Base-by-base conservation (phyloP, 2,113 vertebrate genomes). In the Chionis minor region DNA sequence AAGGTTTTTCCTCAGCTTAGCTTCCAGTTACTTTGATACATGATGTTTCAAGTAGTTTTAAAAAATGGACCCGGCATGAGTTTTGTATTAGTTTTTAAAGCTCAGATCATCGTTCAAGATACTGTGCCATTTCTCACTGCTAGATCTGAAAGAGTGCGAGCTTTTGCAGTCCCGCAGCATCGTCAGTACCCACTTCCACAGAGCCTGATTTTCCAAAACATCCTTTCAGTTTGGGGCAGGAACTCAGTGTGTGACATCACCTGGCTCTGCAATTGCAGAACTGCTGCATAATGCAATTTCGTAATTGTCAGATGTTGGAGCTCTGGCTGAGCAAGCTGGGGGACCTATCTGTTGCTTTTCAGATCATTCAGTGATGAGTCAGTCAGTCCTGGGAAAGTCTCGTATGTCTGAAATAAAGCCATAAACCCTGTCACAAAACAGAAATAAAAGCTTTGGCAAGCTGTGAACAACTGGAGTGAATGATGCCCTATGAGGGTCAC, bases 1-100 rank as follows among this genome's bases (percentile, higher is more conserved):
- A 96, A 92, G 86, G 56, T 47, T 96, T 97, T 92, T 75, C 83
- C 87, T 93, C 84, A 79, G 61, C 72, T 96, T 95, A 92, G 85
- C 85, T 94, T 81, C 74, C 85, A 86, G 92, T 96, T 94, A 75
- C 88, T 95, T 93, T 96, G 97, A 97, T 97, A 73, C 94, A 96
- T 93, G 92, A 94, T 40, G 81, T 62, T 96, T 96, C 94, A 93
- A 82, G 69, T 7, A 38, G 66, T 72, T 96, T 86, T 87, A 81
- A 97, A 94, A 96, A 96, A 98, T 96, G 85, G 84, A 67, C 30
- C 21, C 0, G 0, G 47, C 59, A 2, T 51, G 71, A 35, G 56
- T 89, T 88, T 92, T 86, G 49, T 83, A 96, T 97, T 94, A 59
- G 58, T 97, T 97, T 85, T 90, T 75, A 86, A 88, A 92, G 88